Conservation (phyloP, 2,113 vertebrate genomes). For the Rutilus rutilus region DNA sequence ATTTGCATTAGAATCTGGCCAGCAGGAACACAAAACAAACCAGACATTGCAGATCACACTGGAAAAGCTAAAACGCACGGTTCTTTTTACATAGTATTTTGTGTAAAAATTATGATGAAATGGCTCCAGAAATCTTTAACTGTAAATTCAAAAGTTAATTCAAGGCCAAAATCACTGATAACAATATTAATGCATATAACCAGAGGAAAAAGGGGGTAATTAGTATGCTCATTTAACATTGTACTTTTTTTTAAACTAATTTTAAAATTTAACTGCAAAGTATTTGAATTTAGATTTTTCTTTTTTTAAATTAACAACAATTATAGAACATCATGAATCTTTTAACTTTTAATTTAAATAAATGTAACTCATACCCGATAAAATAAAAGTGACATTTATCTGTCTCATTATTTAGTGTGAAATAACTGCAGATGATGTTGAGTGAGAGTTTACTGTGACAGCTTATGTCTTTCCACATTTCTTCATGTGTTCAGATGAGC, state of each 20-base stretch:
- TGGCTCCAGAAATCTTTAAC: neutral
- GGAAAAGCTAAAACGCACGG: neutral
- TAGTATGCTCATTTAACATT: neutral
- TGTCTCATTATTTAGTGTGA: neutral
- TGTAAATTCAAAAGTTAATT: neutral
- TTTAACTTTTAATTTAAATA: neutral
- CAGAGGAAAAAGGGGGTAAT: neutral
- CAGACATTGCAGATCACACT: neutral
- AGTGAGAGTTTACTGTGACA: neutral
- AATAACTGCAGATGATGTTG: neutral
- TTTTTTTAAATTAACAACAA: neutral
- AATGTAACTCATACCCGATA: neutral
- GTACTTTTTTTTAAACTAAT: no score
- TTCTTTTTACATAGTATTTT: neutral
- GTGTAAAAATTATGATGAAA: neutral
- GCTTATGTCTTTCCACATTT: neutral
- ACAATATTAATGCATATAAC: neutral
- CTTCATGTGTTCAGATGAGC: neutral
- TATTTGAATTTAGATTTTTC: no score
- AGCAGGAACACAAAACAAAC: conserved; percentile 9
- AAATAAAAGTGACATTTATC: neutral
- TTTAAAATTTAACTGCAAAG: neutral
- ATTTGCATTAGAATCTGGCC: conserved; percentile 12
- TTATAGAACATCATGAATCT: neutral
- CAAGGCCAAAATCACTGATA: neutral